Base-by-base conservation (phyloP, 2,113 vertebrate species). In the Epinephelus moara region DNA sequence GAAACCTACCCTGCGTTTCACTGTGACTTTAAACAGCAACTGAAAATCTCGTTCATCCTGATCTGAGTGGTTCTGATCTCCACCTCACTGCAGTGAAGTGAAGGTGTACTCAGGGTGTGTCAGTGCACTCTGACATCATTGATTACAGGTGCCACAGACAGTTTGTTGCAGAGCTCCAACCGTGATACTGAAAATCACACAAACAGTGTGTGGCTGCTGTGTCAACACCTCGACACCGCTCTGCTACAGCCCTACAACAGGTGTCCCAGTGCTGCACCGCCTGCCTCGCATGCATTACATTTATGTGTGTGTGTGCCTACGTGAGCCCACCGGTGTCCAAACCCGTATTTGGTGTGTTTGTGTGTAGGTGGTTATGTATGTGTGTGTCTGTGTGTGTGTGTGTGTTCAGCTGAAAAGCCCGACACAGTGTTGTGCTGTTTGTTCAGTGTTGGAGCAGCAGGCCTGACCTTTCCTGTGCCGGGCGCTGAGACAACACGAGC, bases 401-500 rank as follows among this genome's bases (percentile, higher is more conserved):
- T 56, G 61, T 3, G 61, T 42, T 14, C 10, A 30, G 68, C 61
- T 84, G 81, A 70, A 77, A 78, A 74, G 74, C 70, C 77, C 81
- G 74, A 74, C 74, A 66, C 15, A 15, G 59, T 33, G 57, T 12
- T 33, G 75, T 82, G 75, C 75, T 86, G 91, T 89, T 89, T 92
- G 89, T 84, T 89, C 88, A 82, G 82, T 1, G 84, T 10, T 18
- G 70, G 59, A 84, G 79, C 88, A 85, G 85, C 87, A 79, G 81
- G 77, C 75, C 82, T 92, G 91, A 93, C 91, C 91, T 93, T 93
- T 90, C 60, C 82, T 53, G 68, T 17, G 56, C 69, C 40, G 50
- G 61, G 6, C 59, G n/a, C 80, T 63, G 73, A 84, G 83, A 86
- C 84, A 75, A 88, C 86, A 88, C 19, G 47, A 76, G 85, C 84